Evolutionary conservation across 1,140 invertebrate species (phyloP).

Genomic region (Mactra quadrangularis): DNA sequence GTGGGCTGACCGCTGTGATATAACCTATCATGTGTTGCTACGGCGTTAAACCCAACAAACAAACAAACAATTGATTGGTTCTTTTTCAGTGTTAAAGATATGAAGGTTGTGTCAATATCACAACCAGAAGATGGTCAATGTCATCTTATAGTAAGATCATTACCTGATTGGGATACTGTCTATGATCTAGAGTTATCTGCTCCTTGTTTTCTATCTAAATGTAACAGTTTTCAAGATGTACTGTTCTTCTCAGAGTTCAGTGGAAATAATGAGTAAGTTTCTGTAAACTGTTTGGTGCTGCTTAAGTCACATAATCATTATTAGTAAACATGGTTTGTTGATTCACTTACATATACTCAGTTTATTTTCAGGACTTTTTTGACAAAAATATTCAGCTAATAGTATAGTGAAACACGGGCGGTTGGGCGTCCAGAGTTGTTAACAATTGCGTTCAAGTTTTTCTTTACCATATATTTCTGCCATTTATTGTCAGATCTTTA

Average conservation of each 20-base stretch:
- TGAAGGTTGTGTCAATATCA: slow-evolving; percentile 71
- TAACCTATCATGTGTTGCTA: no score
- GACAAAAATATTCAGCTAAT: no score
- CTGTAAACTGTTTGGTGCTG: no score
- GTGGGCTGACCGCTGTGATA: no score
- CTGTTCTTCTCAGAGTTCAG: slow-evolving; percentile 71
- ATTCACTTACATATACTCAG: no score
- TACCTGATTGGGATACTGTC: slow-evolving; percentile 66
- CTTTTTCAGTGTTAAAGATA: slow-evolving; percentile 68
- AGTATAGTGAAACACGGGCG: no score
- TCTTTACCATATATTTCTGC: no score
- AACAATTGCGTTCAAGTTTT: no score
- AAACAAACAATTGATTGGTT: no score
- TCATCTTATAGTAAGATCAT: slow-evolving; percentile 66
- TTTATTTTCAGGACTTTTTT: not conserved
- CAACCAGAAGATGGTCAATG: slow-evolving; percentile 55
- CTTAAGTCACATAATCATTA: not conserved
- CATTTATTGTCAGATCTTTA: no score
- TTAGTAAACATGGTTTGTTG: not conserved
- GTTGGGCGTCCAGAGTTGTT: no score
- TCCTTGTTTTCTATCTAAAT: slow-evolving; percentile 63
- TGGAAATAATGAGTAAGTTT: slow-evolving; percentile 66
- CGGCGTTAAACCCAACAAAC: no score
- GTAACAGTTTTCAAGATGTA: slow-evolving; percentile 68
- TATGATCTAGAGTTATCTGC: slow-evolving; percentile 72